phyloP scores from a whole-genome alignment of 2,113 vertebrate species.

The Alouatta palliata region DNA sequence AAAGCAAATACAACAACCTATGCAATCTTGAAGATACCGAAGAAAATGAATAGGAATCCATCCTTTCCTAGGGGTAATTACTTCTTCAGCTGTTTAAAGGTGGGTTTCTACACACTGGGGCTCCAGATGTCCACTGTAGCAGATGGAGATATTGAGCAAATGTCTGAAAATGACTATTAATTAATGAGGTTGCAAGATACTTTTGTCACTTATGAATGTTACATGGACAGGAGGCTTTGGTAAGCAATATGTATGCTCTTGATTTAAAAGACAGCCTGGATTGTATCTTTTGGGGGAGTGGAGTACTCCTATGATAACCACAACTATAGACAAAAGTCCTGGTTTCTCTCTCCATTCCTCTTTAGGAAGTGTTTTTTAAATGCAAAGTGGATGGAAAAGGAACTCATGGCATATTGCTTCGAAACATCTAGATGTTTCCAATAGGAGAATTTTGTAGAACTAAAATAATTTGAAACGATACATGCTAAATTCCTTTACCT shows the following conservation, averaged over 20 bases:
- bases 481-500: not conserved
- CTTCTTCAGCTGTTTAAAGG: slow-evolving; percentile 49
- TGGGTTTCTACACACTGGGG: not conserved
- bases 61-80: not conserved
- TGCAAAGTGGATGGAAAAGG: not conserved
- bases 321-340: not conserved
- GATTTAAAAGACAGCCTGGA: not conserved
- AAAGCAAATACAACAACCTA: not conserved
- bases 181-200: not conserved
- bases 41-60: not conserved
- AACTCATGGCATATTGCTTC: not conserved
- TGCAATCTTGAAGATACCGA: not conserved
- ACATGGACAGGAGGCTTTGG: not conserved
- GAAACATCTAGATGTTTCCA: not conserved
- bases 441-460: not conserved
- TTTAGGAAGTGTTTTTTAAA: not conserved
- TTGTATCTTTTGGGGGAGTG: not conserved
- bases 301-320: not conserved
- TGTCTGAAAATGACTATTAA: not conserved
- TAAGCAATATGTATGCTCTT: not conserved
- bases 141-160: not conserved
- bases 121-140: not conserved
- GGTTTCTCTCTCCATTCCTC: not conserved
- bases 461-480: not conserved
- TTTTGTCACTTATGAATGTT: slow-evolving; percentile 17